Evolutionary conservation across 2,888 invertebrate genomes (phyloP), one percentile per base, ranked within the genome.

Genomic region (Ophioninae sp.): DNA sequence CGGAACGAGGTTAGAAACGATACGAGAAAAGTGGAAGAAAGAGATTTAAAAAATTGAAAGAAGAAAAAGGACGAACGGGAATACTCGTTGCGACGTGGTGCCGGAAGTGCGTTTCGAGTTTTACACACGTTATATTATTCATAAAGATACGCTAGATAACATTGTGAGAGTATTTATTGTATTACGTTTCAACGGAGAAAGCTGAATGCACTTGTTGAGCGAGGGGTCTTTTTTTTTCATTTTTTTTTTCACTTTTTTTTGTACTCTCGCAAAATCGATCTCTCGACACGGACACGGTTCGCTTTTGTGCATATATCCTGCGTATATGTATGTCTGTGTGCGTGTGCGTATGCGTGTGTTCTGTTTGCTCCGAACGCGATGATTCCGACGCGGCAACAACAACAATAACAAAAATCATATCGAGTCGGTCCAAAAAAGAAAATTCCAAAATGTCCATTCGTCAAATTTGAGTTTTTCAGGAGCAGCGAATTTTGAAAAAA

Each of bases 111-210:
- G 86, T 89, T 88, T 89, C 90, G 91, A 90, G 91, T 91, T 91
- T 91, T 91, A 91, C 85, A 79, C 51, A 64, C 85, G 85, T n/a
- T 89, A 71, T 64, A 64, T 71, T 69, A 10, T 71, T 63, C 9
- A 41, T 71, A n/a, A 71, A 71, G 63, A 71, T 78, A 64, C 51
- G 51, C 37, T n/a, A n/a, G 39, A 56, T 71, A 71, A 78, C 63
- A 63, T 69, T 78, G 56, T 63, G 69, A 71, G 63, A 90, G 87
- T 91, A 91, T 91, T 91, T 91, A 91, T 91, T 91, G 37, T 76
- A 76, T 73, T 76, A 89, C 85, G 89, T 63, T 87, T 88, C 86
- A 86, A 41, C 86, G 87, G 88, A 87, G 85, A 87, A 87, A 88
- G 90, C 88, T 90, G 89, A 86, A 90, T 88, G 88, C 89, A 89